Conservation (phyloP, 30 jellyfish, hydroid and myxozoan species). For the Sanderia malayensis region DNA sequence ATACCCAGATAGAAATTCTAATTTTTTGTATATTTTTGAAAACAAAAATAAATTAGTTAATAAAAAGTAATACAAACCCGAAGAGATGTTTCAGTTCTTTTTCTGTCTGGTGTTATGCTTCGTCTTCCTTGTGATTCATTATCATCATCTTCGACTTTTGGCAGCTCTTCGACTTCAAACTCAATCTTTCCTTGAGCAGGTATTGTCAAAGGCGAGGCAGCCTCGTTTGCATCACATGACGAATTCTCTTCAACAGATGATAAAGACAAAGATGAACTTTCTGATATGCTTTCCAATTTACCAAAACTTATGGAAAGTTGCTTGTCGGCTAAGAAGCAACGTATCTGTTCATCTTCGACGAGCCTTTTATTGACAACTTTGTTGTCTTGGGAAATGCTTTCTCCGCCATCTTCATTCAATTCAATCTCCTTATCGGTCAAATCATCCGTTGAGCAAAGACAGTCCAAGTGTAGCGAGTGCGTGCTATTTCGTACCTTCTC, state of each 20-base stretch:
- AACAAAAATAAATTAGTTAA: too few species aligned
- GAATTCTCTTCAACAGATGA: background rate
- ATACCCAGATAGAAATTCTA: too few species aligned
- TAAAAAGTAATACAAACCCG: slow-evolving; percentile 45
- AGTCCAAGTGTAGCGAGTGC: slow-evolving; percentile 8
- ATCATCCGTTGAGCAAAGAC: slow-evolving; percentile 7
- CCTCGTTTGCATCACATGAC: background rate
- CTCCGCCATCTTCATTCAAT: too few species aligned
- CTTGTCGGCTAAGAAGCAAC: slow-evolving; percentile 33
- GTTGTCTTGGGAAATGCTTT: background rate
- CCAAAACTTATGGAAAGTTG: slow-evolving; percentile 28
- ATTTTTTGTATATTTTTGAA: too few species aligned
- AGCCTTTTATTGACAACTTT: background rate
- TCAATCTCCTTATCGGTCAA: background rate
- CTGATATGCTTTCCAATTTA: slow-evolving; percentile 2
- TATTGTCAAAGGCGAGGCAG: background rate
- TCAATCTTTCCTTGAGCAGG: slow-evolving; percentile 10
- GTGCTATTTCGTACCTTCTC: slow-evolving; percentile 7
- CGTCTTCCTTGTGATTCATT: slow-evolving; percentile 25
- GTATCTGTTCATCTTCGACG: slow-evolving; percentile 29
- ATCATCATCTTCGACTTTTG: slow-evolving; percentile 12
- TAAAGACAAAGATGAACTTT: background rate
- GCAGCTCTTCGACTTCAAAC: slow-evolving; percentile 55
- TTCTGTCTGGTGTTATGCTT: slow-evolving; percentile 39
- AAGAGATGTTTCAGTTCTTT: slow-evolving; percentile 54